Conservation (phyloP, 2,888 invertebrate genomes). For the Nematopogon swammerdamellus region DNA sequence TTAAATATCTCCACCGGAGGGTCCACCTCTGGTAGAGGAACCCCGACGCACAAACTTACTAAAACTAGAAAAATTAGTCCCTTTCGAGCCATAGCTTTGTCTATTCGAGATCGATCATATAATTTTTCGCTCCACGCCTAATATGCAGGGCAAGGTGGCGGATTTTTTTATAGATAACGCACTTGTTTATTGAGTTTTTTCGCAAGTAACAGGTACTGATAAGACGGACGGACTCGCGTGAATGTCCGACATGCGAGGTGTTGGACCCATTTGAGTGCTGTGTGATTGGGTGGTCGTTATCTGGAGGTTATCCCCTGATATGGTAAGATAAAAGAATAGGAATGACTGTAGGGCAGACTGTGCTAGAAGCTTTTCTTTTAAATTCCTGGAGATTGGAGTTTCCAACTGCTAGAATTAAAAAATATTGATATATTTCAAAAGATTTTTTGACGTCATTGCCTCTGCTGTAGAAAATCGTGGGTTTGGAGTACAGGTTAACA, state of each 20-base stretch:
- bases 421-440: too few relatives aligned
- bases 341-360: slow-evolving; percentile 34
- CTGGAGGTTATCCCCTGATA: slow-evolving; percentile 22
- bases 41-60: slow-evolving; percentile 27
- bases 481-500: too few relatives aligned
- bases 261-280: slow-evolving; percentile 32
- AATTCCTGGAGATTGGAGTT: too few relatives aligned
- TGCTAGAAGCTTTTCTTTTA: too few relatives aligned
- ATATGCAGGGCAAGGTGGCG: slow-evolving; percentile 32
- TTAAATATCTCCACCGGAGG: slow-evolving; percentile 26
- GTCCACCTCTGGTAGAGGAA: slow-evolving; percentile 1
- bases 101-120: slow-evolving; percentile 13
- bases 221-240: too few relatives aligned
- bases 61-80: slow-evolving; percentile 28
- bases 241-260: slow-evolving; percentile 24
- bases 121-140: slow-evolving; percentile 12
- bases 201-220: slow-evolving; percentile 27
- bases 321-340: slow-evolving; percentile 52
- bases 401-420: too few relatives aligned
- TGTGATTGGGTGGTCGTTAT: slow-evolving; percentile 37
- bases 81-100: slow-evolving; percentile 37
- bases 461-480: too few relatives aligned
- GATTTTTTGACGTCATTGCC: too few relatives aligned
- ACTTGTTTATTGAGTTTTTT: slow-evolving; percentile 25
- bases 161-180: too few relatives aligned